phyloP scores from a whole-genome alignment of 1,140 invertebrate genomes.

The Uloborus diversus region DNA sequence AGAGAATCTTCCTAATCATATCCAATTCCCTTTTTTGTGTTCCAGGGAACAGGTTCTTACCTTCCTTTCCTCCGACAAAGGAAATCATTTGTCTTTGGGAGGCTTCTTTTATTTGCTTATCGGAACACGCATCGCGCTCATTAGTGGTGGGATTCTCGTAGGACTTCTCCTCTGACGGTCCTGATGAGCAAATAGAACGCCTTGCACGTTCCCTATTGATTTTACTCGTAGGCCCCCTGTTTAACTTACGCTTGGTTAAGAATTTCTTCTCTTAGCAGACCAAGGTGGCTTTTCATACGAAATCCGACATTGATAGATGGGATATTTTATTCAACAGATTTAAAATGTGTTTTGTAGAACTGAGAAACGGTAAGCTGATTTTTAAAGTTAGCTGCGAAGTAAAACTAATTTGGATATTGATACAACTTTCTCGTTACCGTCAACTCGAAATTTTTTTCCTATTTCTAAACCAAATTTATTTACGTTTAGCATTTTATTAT shows the following conservation, averaged over 20 bases:
- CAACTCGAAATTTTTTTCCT: too few relatives aligned
- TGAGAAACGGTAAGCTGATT: too few relatives aligned
- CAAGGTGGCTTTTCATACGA: too few relatives aligned
- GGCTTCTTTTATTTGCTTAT: slow-evolving; percentile 27
- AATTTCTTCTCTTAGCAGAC: not conserved
- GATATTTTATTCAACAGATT: too few relatives aligned
- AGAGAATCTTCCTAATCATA: slow-evolving; percentile 2
- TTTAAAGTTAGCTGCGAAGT: too few relatives aligned
- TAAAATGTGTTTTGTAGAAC: too few relatives aligned
- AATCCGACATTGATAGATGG: too few relatives aligned
- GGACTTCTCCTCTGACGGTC: not conserved
- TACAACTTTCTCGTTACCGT: too few relatives aligned
- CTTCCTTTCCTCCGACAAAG: slow-evolving; percentile 6
- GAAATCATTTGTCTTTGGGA: slow-evolving; percentile 33
- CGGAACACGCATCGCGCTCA: slow-evolving; percentile 31
- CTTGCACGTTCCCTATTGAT: slow-evolving; percentile 12
- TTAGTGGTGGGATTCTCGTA: slow-evolving; percentile 2
- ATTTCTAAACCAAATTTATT: too few relatives aligned
- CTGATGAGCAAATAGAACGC: slow-evolving; percentile 24
- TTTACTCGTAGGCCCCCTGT: not conserved
- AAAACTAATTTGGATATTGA: too few relatives aligned
- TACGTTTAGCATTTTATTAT: too few relatives aligned
- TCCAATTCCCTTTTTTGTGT: not conserved
- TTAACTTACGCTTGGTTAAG: slow-evolving; percentile 27
- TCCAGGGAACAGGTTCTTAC: not conserved